phyloP scores from a whole-genome alignment of 2,113 vertebrate genomes.

The Pithys albifrons region DNA sequence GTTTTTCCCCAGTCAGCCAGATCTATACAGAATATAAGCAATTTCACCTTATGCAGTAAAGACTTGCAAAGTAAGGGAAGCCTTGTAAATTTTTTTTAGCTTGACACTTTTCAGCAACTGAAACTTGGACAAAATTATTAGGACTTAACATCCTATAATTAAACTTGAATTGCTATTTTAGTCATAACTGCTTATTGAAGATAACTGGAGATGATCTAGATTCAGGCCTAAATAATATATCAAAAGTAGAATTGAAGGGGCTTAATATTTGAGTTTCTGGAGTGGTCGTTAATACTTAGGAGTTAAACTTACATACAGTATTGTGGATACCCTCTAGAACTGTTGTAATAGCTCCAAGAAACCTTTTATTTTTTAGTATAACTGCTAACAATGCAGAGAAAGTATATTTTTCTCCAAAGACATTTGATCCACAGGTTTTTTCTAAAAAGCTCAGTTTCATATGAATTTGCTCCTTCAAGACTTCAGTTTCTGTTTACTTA shows the following conservation, averaged over 20 bases:
- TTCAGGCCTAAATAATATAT: not conserved
- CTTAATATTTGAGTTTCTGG: not conserved
- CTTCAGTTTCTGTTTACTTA: not conserved
- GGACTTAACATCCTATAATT: not conserved
- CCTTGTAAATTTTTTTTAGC: not conserved
- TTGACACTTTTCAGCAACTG: not conserved
- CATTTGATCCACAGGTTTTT: not conserved
- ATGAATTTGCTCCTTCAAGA: not conserved
- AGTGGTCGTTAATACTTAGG: not conserved
- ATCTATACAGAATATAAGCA: not conserved
- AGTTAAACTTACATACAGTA: not conserved
- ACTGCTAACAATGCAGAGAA: not conserved
- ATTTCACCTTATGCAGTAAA: not conserved
- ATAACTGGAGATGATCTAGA: not conserved
- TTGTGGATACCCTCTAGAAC: not conserved
- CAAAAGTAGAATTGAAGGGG: not conserved
- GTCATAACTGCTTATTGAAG: not conserved
- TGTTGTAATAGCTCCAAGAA: not conserved
- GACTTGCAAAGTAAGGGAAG: not conserved
- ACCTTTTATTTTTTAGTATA: not conserved
- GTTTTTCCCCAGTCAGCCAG: not conserved
- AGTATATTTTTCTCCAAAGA: not conserved
- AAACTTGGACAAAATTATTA: not conserved
- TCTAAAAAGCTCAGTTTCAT: not conserved
- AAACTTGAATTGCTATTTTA: not conserved